Evolutionary conservation across 2,888 invertebrate species (phyloP).

Genomic region (Torymus auratus): DNA sequence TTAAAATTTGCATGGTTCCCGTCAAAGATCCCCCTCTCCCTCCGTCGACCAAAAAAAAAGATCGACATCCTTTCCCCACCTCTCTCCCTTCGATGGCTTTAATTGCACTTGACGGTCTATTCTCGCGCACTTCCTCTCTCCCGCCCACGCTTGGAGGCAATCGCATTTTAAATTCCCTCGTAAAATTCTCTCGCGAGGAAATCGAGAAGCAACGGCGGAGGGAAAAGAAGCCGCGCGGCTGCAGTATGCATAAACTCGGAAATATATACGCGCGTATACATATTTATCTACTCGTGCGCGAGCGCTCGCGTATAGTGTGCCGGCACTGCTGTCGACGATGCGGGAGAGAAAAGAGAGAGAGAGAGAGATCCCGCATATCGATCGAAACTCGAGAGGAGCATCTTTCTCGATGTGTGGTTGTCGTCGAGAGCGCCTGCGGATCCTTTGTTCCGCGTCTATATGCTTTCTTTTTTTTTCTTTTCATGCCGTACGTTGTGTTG

Average conservation of each 20-base stretch:
- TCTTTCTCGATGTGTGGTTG: too few relatives aligned
- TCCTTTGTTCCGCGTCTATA: too few relatives aligned
- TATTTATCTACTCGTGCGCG: slow-evolving; percentile 8
- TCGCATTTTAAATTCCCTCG: slow-evolving; percentile 24
- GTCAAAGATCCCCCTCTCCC: neutral
- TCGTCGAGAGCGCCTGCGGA: too few relatives aligned
- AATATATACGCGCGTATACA: slow-evolving; percentile 17
- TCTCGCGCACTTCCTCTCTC: neutral
- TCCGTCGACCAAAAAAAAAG: neutral
- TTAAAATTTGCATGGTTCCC: slow-evolving; percentile 29
- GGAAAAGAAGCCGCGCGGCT: neutral
- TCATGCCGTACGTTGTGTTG: too few relatives aligned
- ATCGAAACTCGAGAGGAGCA: too few relatives aligned
- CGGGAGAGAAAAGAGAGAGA: too few relatives aligned
- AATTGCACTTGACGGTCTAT: slow-evolving; percentile 19
- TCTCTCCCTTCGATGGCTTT: neutral
- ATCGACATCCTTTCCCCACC: neutral
- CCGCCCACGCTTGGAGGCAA: neutral
- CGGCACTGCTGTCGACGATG: too few relatives aligned
- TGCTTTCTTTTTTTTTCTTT: too few relatives aligned
- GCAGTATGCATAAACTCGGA: slow-evolving; percentile 13
- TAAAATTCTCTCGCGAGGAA: slow-evolving; percentile 9
- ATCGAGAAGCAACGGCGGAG: neutral
- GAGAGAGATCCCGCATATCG: too few relatives aligned
- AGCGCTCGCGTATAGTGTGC: too few relatives aligned